Evolutionary conservation across 2,797 vertebrate species (phyloP).

Genomic region (Pelochelys cantorii): DNA sequence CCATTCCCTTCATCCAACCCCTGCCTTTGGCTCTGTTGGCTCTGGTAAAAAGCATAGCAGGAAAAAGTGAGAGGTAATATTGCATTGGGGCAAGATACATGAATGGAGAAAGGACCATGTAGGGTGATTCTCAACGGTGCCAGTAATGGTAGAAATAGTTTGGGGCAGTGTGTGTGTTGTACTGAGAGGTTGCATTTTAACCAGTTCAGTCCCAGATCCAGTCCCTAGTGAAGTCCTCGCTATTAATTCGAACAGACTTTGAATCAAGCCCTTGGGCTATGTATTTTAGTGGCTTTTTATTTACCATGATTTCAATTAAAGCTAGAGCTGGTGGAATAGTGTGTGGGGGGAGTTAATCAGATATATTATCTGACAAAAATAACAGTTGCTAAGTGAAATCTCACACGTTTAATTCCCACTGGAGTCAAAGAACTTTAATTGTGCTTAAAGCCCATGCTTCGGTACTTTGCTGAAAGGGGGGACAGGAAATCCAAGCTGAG

Average conservation of each 20-base stretch:
- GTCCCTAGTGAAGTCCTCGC: background rate
- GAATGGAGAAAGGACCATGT: background rate
- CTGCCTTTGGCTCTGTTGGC: background rate
- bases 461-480: background rate
- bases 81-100: background rate
- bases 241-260: fast-evolving
- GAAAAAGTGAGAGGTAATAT: background rate
- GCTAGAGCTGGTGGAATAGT: background rate
- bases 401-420: slow-evolving; percentile 5
- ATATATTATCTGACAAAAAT: background rate
- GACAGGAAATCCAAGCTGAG: background rate
- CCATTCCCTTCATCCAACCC: no score
- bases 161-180: background rate
- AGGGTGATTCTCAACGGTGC: background rate
- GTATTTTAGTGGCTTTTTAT: slow-evolving; percentile 6
- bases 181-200: background rate
- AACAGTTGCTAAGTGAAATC: background rate
- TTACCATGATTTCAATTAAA: background rate
- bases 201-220: background rate
- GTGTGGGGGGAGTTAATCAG: slow-evolving; percentile 28
- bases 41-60: background rate
- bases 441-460: background rate
- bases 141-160: background rate
- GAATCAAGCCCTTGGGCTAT: background rate
- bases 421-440: background rate